phyloP scores from a whole-genome alignment of 2,888 invertebrate genomes.

The Plebejus argus region DNA sequence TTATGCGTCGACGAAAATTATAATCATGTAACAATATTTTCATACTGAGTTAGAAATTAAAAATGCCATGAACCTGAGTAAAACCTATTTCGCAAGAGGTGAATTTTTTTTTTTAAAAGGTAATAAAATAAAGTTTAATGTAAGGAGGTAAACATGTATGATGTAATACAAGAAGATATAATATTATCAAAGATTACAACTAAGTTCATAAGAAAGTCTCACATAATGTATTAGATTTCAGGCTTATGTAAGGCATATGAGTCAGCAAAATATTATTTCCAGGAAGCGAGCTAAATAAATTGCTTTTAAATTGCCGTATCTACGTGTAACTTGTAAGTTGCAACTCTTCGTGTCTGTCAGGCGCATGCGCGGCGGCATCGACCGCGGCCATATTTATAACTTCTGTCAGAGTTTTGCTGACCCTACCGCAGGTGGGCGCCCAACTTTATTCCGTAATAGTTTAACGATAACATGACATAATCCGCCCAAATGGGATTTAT shows the following conservation, averaged over 20 bases:
- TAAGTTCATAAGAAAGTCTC: too few relatives aligned
- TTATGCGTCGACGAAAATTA: neutral
- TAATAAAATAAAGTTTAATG: too few relatives aligned
- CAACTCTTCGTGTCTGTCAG: neutral
- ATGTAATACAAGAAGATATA: too few relatives aligned
- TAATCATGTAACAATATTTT: neutral
- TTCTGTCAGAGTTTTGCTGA: slow-evolving; percentile 40
- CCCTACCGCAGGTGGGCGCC: neutral
- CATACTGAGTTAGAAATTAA: neutral
- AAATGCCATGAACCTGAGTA: neutral
- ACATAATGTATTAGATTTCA: neutral
- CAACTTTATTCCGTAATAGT: neutral
- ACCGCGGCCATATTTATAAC: slow-evolving; percentile 48
- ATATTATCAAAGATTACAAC: too few relatives aligned
- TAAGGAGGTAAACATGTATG: too few relatives aligned
- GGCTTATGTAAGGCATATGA: neutral
- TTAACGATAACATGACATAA: neutral
- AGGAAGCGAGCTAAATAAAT: neutral
- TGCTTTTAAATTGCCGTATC: neutral
- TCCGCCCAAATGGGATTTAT: neutral
- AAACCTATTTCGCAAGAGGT: neutral
- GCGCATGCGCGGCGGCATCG: slow-evolving; percentile 57
- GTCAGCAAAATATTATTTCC: neutral
- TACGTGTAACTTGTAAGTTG: neutral
- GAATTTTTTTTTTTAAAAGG: neutral